Base-by-base conservation (phyloP, 2,797 vertebrate species). In the Lepilemur septentrionalis region DNA sequence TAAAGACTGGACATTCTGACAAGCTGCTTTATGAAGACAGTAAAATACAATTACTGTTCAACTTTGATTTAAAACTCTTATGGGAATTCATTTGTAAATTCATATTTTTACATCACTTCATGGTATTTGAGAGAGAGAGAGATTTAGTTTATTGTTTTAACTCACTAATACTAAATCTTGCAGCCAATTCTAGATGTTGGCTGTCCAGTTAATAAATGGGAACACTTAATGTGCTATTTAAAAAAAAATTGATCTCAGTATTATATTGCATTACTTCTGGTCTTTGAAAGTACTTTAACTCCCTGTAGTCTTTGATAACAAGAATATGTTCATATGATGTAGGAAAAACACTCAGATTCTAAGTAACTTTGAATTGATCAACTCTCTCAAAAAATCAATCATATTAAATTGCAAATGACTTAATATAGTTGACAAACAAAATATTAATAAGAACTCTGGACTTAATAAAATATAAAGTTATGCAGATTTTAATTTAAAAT, bases 61-160 rank as follows among this genome's bases (percentile, higher is more conserved):
- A 81, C 95, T 98, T 98, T 97, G 95, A 98, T 98, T 98, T 97
- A 97, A 91, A 94, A 96, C 46, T 84, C 80, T 95, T 84, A 10
- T 84, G 55, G n/a, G 91, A 96, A 83, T 97, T 96, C 63, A 67
- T 96, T 97, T 97, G 93, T 86, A 94, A 97, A 96, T 85, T 95
- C 95, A 73, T 22, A 2, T 96, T 96, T 98, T 97, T 97, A 98
- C 28, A 95, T 41, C 57, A 55, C 73, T 93, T 82, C 76, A 85
- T 93, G 70, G 59, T 93, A 46, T 92, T 91, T 78, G 96, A 95
- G 96, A 92, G 85, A 81, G 22, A 61, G 50, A 93, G 25, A 84
- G 92, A 97, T 97, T 97, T 94, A 88, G 38, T 93, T 98, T 98
- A 98, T 94, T 98, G 94, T 96, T 98, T 98, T 98, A 98, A 98